Evolutionary conservation across 2,888 invertebrate species (phyloP), one percentile per base, ranked within the genome.

Genomic region (Argynnis bischoffii): DNA sequence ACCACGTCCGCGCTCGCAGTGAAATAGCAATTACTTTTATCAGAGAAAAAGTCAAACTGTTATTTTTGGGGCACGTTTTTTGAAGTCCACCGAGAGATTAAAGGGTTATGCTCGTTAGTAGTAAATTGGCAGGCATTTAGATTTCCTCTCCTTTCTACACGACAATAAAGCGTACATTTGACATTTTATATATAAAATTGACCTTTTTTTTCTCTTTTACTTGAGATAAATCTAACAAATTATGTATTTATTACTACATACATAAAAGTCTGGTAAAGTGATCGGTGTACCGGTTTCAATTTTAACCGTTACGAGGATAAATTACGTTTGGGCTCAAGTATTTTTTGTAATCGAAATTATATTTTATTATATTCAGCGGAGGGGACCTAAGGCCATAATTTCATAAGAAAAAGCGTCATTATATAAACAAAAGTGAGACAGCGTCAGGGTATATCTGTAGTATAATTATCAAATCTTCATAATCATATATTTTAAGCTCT

Each of bases 1-100:
- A 74, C 75, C 72, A 71, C 72, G 72, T 73, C 70, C 67, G 70
- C 64, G 69, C 69, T 71, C 70, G 66, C 55, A 69, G 69, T 63
- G 69, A 63, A 72, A 67, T 47, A 56, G 67, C 69, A 69, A 73
- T 73, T 73, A 71, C 61, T 71, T 73, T 66, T 65, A 65, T 68
- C 66, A 54, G 57, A 50, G 57, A 69, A 73, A 69, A 71, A 59
- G 64, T 68, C 64, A 66, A 71, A 71, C 65, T 68, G 64, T 69
- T 69, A 73, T 71, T 69, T 69, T 57, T 57, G 61, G 67, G 56
- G 47, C 48, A 35, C 63, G 54, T 71, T 65, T 69, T 71, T 67
- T 57, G 35, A 69, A 55, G 60, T 59, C 59, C 59, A 65, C 54
- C 54, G 63, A 56, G 61, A 69, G 63, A 66, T 72, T 71, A 67